Evolutionary conservation across 35 echinoderm and acorn worm species (phyloP).

Genomic region (Heliocidaris erythrogramma): DNA sequence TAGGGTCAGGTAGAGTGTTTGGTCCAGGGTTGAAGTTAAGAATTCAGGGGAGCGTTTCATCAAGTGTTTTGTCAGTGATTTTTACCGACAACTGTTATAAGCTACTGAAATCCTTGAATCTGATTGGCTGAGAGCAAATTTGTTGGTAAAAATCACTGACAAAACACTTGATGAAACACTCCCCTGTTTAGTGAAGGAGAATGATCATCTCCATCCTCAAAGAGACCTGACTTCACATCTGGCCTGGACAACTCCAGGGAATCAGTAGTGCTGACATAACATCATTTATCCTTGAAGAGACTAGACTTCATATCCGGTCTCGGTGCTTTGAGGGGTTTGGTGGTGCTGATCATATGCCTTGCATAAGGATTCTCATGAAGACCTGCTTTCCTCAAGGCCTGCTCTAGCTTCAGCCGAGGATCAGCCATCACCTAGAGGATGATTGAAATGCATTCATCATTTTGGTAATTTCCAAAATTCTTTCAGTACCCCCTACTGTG

Average conservation of each 20-base stretch:
- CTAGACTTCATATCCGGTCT: constrained; percentile 90
- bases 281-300: constrained; percentile 71
- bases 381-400: constrained; percentile 79
- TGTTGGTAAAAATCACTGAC: too few relatives aligned
- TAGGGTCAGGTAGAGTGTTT: too few relatives aligned
- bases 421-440: constrained; percentile 73
- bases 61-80: too few relatives aligned
- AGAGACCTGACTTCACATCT: constrained; percentile 79
- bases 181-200: neutral
- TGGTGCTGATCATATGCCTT: constrained; percentile 67
- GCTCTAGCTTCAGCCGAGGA: constrained; percentile 75
- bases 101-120: too few relatives aligned
- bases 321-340: constrained; percentile 82
- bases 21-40: too few relatives aligned
- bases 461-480: neutral
- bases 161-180: too few relatives aligned
- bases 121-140: too few relatives aligned
- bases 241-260: constrained; percentile 67
- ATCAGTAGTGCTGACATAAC: neutral
- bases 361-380: constrained; percentile 96
- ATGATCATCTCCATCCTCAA: constrained; percentile 50
- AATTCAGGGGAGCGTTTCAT: too few relatives aligned
- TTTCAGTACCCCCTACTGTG: too few relatives aligned
- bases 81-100: too few relatives aligned
- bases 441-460: neutral